These are phyloP conservation scores for Drosophila trapezifrons DNA, from an alignment of 1,140 invertebrate species.

Conservation along the genomic window DNA sequence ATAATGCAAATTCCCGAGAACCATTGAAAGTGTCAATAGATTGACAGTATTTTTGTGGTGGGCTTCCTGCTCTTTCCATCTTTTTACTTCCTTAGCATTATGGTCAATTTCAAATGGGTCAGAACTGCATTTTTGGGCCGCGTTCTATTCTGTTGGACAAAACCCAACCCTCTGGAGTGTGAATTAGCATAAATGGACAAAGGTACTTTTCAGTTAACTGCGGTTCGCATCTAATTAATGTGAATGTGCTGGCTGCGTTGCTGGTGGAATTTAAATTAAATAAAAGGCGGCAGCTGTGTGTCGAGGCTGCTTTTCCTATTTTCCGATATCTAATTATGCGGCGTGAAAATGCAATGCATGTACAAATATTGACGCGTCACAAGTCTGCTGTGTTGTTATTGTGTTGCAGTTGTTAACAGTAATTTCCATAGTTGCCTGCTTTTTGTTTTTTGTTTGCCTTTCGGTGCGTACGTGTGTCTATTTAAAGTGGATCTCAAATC, in stretches of 20 bases:
- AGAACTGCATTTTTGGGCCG: conserved; percentile 33
- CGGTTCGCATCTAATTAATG: conserved; percentile 74
- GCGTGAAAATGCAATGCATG: conserved; percentile 80
- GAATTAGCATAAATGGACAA: conserved; percentile 60
- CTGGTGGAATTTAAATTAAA: conserved; percentile 59
- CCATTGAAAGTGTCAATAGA: conserved; percentile 37
- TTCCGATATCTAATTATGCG: conserved; percentile 70
- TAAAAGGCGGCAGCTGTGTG: conserved; percentile 26
- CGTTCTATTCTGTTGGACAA: conserved; percentile 23
- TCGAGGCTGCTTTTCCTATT: conserved; percentile 10
- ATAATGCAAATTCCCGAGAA: conserved; percentile 6
- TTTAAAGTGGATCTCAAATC: conserved; percentile 69
- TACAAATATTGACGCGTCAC: conserved; percentile 73
- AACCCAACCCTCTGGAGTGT: background rate
- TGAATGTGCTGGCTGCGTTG: conserved; percentile 19
- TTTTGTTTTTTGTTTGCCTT: conserved; percentile 34
- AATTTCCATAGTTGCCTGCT: conserved; percentile 32
- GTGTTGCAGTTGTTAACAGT: conserved; percentile 48
- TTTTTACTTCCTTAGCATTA: conserved; percentile 9
- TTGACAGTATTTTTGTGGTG: background rate
- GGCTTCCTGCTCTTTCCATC: background rate
- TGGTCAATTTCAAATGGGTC: conserved; percentile 77
- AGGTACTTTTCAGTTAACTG: conserved; percentile 42
- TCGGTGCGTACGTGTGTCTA: conserved; percentile 51
- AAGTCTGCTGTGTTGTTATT: conserved; percentile 28